phyloP scores from a whole-genome alignment of 2,113 vertebrate species.

The Crotophaga sulcirostris region DNA sequence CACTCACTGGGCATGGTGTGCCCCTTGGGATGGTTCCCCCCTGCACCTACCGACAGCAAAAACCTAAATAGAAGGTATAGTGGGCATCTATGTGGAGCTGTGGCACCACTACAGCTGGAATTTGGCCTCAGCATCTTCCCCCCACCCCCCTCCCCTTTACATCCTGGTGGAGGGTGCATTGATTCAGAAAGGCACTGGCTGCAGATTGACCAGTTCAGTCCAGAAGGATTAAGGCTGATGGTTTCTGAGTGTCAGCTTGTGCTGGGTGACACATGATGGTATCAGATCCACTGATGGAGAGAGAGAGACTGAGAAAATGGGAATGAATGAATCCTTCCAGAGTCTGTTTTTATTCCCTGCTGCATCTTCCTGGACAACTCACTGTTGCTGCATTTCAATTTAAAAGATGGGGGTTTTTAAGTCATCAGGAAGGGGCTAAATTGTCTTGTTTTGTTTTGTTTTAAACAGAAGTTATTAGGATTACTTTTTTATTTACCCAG shows the following conservation, averaged over 20 bases:
- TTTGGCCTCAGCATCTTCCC: background rate
- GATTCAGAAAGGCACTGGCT: background rate
- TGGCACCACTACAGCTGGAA: background rate
- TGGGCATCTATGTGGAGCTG: background rate
- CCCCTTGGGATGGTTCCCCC: background rate
- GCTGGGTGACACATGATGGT: background rate
- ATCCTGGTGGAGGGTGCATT: background rate
- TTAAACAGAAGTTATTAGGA: background rate
- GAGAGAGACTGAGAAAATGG: background rate
- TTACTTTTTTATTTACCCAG: background rate
- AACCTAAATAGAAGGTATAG: background rate
- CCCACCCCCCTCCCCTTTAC: background rate
- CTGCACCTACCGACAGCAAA: background rate
- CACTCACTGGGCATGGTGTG: rapidly evolving
- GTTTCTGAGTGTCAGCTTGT: background rate
- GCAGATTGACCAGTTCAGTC: background rate
- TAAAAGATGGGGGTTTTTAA: background rate
- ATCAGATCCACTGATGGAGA: background rate
- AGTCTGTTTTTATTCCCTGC: background rate
- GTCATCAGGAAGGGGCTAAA: background rate
- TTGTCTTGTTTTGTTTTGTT: background rate
- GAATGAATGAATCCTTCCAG: background rate
- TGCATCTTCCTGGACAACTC: background rate
- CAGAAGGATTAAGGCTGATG: background rate
- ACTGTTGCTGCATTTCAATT: background rate